Evolutionary conservation across 2,888 invertebrate genomes (phyloP).

Genomic region (Apamea anceps): DNA sequence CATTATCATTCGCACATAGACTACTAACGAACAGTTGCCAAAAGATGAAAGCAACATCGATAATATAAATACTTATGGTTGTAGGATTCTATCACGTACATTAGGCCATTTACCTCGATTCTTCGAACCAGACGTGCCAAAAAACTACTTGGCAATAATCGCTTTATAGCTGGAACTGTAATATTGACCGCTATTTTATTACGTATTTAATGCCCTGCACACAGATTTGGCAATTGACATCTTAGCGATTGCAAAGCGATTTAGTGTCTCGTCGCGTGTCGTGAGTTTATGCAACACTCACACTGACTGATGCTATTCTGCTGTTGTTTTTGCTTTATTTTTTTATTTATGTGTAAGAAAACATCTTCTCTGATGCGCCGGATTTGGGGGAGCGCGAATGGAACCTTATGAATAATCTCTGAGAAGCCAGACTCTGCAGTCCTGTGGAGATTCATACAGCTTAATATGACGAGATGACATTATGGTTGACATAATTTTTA

Average conservation of each 20-base stretch:
- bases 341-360: not conserved
- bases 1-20: slow-evolving; percentile 43
- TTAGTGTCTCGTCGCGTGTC: not conserved
- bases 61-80: slow-evolving; percentile 43
- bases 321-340: not conserved
- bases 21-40: slow-evolving; percentile 59
- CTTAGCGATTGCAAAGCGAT: not conserved
- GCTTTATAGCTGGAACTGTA: slow-evolving; percentile 36
- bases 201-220: slow-evolving; percentile 14
- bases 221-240: slow-evolving; percentile 19
- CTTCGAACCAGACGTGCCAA: slow-evolving; percentile 59
- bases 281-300: not conserved
- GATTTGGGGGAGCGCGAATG: too few relatives aligned
- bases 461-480: not conserved
- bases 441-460: not conserved
- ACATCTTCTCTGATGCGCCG: not conserved
- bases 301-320: not conserved
- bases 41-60: slow-evolving; percentile 47
- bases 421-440: not conserved
- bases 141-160: slow-evolving; percentile 60
- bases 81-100: slow-evolving; percentile 60
- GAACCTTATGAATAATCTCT: not conserved
- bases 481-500: too few relatives aligned
- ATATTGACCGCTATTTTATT: slow-evolving; percentile 47
- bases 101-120: slow-evolving; percentile 59